phyloP scores from a whole-genome alignment of 2,113 vertebrate genomes.

The Camelus dromedarius region DNA sequence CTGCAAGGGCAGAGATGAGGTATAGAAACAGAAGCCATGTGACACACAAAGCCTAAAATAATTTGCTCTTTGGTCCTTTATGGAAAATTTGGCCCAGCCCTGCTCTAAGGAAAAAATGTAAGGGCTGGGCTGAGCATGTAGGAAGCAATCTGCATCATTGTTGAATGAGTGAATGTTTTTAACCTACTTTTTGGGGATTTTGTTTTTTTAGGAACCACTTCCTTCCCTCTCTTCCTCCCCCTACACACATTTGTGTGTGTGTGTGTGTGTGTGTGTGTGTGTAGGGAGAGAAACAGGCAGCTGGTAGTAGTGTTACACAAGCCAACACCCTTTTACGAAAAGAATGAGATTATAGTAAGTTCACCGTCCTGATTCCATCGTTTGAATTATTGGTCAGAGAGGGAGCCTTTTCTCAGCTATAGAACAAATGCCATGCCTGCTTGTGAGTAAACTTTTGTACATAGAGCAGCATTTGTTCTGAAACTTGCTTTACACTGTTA shows the following conservation, averaged over 20 bases:
- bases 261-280: background rate
- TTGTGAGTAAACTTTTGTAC: background rate
- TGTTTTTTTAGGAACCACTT: conserved; percentile 17
- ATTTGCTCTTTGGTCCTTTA: background rate
- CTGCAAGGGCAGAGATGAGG: background rate
- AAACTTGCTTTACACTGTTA: conserved; percentile 16
- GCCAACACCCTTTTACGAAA: background rate
- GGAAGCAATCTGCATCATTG: background rate
- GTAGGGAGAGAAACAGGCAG: background rate
- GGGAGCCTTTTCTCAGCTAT: background rate
- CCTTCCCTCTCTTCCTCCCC: background rate
- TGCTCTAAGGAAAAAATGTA: conserved; percentile 10
- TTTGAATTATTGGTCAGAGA: background rate
- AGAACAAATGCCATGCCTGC: background rate
- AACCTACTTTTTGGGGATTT: background rate
- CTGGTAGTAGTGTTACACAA: background rate
- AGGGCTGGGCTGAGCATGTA: background rate
- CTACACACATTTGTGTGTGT: background rate
- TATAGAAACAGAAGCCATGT: background rate
- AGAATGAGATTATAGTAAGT: background rate
- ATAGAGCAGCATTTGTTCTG: background rate
- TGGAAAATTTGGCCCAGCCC: background rate
- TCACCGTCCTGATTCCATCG: background rate
- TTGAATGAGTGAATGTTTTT: background rate
- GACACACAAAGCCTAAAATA: background rate